phyloP scores from a whole-genome alignment of 2,113 vertebrate genomes.

The Dasyurus viverrinus region DNA sequence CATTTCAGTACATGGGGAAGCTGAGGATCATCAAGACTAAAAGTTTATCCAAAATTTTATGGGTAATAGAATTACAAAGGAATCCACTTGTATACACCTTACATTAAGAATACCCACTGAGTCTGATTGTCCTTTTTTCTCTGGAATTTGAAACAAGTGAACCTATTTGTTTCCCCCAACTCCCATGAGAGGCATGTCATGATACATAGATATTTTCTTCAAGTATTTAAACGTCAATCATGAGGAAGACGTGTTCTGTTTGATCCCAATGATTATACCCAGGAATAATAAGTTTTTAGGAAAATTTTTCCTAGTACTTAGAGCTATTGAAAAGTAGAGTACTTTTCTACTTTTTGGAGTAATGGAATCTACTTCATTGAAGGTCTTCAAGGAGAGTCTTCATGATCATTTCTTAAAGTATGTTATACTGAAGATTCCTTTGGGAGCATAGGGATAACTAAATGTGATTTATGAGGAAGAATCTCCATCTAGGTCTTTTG shows the following conservation, averaged over 20 bases:
- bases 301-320: neutral
- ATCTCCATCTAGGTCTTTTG: neutral
- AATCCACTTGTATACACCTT: too few relatives aligned
- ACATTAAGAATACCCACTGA: too few relatives aligned
- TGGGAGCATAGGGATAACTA: neutral
- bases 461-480: neutral
- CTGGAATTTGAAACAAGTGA: too few relatives aligned
- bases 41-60: neutral
- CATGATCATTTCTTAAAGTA: neutral
- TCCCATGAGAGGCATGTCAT: neutral
- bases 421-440: neutral
- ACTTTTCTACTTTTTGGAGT: neutral
- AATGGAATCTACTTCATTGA: neutral
- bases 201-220: neutral
- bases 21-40: neutral
- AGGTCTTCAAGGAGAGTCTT: neutral
- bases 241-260: neutral
- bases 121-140: too few relatives aligned
- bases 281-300: neutral
- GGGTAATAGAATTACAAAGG: neutral
- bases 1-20: neutral
- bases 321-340: neutral
- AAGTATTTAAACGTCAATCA: neutral
- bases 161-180: neutral
- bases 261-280: neutral